Percentiles rank a stretch among this genome's conserved stretches.
Conservation (phyloP, 2,797 vertebrate genomes). For the Linurgus olivaceus region DNA sequence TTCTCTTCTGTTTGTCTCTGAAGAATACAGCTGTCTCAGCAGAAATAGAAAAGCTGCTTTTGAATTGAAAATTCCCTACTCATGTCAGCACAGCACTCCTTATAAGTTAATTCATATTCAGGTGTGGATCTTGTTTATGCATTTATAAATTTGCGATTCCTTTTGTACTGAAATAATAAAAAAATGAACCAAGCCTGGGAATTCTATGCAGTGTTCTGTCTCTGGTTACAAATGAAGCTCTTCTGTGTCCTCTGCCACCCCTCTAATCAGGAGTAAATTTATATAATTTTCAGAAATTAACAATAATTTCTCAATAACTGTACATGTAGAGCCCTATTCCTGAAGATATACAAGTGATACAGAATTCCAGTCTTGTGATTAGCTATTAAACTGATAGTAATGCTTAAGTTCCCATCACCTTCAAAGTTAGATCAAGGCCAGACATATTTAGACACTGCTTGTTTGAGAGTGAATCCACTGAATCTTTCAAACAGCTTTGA, state of each 20-base stretch:
- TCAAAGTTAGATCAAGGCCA: background rate
- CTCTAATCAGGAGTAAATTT: background rate
- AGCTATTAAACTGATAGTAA: background rate
- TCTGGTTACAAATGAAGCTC: background rate
- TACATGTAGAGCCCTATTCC: background rate
- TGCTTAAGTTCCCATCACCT: background rate
- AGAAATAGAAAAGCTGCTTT: background rate
- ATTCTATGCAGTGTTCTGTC: background rate
- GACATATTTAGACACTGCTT: background rate
- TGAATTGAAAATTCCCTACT: background rate
- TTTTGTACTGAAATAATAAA: constrained; percentile 11
- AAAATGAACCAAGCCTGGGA: background rate
- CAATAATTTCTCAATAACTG: background rate
- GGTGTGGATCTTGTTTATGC: background rate
- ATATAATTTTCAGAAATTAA: background rate
- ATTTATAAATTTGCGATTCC: background rate
- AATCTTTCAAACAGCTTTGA: background rate
- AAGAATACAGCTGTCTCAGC: background rate
- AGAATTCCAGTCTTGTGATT: background rate
- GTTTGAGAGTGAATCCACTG: background rate
- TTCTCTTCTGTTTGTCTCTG: background rate
- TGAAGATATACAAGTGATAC: background rate
- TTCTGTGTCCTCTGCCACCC: background rate
- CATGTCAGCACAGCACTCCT: background rate
- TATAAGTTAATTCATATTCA: background rate